Evolutionary conservation across 1,140 invertebrate species (phyloP).

Genomic region (Coenobita brevimanus): DNA sequence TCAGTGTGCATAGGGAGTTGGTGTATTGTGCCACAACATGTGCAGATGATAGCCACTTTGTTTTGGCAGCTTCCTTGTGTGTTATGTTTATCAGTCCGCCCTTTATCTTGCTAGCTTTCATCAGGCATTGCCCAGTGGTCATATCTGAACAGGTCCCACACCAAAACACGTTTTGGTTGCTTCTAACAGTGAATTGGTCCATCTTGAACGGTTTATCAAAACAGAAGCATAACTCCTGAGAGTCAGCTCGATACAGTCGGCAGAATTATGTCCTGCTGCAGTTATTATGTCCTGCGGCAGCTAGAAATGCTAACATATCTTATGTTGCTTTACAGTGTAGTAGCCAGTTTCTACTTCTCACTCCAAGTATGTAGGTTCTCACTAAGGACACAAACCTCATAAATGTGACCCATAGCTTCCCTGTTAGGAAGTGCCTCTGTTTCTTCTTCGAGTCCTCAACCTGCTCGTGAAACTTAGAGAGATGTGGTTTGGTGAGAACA

Average conservation of each 20-base stretch:
- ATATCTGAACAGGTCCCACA: background rate
- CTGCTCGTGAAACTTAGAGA: no score
- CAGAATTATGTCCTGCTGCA: background rate
- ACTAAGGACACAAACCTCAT: background rate
- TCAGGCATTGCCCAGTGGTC: background rate
- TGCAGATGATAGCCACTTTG: background rate
- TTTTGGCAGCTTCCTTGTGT: background rate
- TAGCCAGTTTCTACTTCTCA: background rate
- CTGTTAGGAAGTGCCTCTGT: background rate
- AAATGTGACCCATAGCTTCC: background rate
- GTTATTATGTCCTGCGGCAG: constrained; percentile 15
- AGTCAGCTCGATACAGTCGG: background rate
- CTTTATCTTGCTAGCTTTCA: background rate
- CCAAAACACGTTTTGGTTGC: background rate
- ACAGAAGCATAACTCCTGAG: background rate
- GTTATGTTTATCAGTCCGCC: constrained; percentile 22
- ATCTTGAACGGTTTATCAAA: background rate
- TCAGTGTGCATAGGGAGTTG: background rate
- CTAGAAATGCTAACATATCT: constrained; percentile 1
- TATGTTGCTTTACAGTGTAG: background rate
- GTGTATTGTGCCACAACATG: background rate
- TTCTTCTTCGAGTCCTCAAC: background rate
- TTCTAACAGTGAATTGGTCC: background rate
- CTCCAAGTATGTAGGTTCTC: background rate
- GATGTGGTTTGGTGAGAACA: no score